Evolutionary conservation across 2,113 vertebrate species (phyloP), one percentile per base, ranked within the genome.

Genomic region (Raja brachyura): DNA sequence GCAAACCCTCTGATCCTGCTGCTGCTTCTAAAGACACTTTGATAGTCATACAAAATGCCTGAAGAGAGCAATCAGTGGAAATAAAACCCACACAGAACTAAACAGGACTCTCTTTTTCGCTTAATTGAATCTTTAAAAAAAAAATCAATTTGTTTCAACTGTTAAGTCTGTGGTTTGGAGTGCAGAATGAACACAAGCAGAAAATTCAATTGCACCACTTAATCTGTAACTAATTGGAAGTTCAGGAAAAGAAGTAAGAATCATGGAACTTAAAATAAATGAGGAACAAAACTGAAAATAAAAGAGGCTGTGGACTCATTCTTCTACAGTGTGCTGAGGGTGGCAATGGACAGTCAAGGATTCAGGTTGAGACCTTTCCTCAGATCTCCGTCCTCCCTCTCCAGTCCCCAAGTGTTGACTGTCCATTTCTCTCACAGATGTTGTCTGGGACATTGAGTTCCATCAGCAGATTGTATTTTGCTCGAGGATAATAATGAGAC

Each of bases 21-120:
- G n/a, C 59, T n/a, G 31, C 59, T 88, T 88, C 83, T n/a, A 83
- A 83, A 83, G 9, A 56, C 79, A 9, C 79, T 83, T 83, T 83
- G 79, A 83, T 83, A 83, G 79, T 5, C 28, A 88, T 88, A 48
- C 18, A 88, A 8, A 59, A 88, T 63, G 59, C 59, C 28, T 63
- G 59, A 31, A 63, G 59, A 66, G 63, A 31, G 83, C n/a, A 88
- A 18, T 88, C 83, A 63, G 59, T 63, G 61, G 59, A n/a, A 88
- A 88, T 31, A 31, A 88, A 88, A 63, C 56, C 28, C 14, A 63
- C 79, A 59, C 59, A 88, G 83, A 63, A 88, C n/a, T 8, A 61
- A n/a, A 61, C 54, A 63, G 83, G 9, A 6, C 56, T 31, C 28
- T 14, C 31, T 63, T 86, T 63, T 63, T 63, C 59, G 6, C 63